Base-by-base conservation (phyloP, 2,888 invertebrate species). In the Pecten maximus region DNA sequence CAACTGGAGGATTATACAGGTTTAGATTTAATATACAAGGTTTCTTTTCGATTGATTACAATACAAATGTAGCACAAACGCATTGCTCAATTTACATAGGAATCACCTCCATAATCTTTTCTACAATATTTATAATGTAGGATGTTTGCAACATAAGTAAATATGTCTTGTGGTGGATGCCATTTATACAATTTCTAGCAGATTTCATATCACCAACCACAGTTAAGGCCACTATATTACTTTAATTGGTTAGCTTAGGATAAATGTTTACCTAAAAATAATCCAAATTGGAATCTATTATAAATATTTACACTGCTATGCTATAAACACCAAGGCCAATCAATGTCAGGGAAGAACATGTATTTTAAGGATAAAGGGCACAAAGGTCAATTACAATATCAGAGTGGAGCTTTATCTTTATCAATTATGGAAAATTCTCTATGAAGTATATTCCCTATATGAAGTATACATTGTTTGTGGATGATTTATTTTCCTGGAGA, bases 401-500 rank as follows among this genome's bases (percentile, higher is more conserved):
- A 74, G 74, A 74, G 35, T 8, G 35, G 12, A 74, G 1, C 0
- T 12, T 28, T 35, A 28, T 74, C 15, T 0, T n/a, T n/a, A n/a
- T n/a, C n/a, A n/a, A n/a, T n/a, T 74, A 74, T 35, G 28, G 35
- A 15, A 0, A 16, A 28, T 28, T 10, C 23, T 35, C 60, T 0
- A 74, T 15, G 54, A 19, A 54, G 19, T 15, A n/a, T 2, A n/a
- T 54, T 3, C n/a, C n/a, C 23, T 35, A 23, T 0, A 74, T 15
- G 54, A 19, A 54, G 19, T 15, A n/a, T 2, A n/a, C 23, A n/a
- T 3, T 35, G 19, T 74, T n/a, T n/a, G n/a, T n/a, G 28, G 10
- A 74, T 35, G 74, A n/a, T 23, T 19, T n/a, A n/a, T 54, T 15
- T 54, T 54, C 23, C 35, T 74, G 28, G 6, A 87, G 90, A 97